Percentiles rank a stretch among this genome's conserved stretches.
Conservation (phyloP, 37 sponge, comb jelly and placozoan species). For the Ephydatia muelleri region DNA sequence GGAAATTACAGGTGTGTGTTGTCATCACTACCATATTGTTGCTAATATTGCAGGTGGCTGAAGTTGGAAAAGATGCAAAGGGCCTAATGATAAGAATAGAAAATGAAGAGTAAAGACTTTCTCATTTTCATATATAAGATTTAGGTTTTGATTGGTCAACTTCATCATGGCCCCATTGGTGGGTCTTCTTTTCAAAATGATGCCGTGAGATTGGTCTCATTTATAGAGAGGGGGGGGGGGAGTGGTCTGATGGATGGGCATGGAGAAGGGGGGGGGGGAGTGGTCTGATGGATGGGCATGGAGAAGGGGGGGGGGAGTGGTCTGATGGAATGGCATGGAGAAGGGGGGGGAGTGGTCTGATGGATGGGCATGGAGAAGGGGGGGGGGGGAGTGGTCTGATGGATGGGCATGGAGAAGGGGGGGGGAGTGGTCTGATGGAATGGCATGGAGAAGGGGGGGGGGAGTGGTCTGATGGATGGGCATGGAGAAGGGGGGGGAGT, state of each 20-base stretch:
- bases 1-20: too few species aligned
- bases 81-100: constrained; percentile 85
- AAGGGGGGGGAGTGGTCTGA: not conserved
- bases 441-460: not conserved
- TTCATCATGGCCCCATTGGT: not conserved
- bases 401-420: too few species aligned
- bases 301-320: too few species aligned
- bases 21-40: not conserved
- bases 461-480: not conserved
- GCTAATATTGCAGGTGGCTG: constrained; percentile 67
- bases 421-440: too few species aligned
- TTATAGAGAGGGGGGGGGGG: not conserved
- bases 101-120: not conserved
- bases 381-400: too few species aligned
- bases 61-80: constrained; percentile 86
- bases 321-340: too few species aligned
- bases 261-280: too few species aligned
- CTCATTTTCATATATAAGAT: not conserved
- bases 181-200: not conserved
- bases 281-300: too few species aligned
- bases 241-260: not conserved
- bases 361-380: too few species aligned
- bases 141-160: not conserved
- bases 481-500: too few species aligned
- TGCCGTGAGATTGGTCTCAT: too few species aligned